Conservation (phyloP, 2,888 invertebrate species). For the Acanthoscelides obtectus region DNA sequence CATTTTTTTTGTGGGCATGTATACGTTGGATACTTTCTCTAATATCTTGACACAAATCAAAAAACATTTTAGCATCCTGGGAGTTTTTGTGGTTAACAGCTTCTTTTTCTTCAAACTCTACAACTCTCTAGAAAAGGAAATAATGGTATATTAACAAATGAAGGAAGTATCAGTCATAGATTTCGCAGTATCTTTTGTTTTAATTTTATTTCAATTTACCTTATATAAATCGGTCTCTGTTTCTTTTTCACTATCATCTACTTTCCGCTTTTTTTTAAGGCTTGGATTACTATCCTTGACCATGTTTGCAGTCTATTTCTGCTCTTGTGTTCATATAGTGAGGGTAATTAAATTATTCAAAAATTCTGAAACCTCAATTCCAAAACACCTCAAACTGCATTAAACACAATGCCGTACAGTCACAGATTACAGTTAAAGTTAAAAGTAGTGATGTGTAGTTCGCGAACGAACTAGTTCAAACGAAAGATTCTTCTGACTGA, state of each 20-base stretch:
- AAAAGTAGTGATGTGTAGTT: no score
- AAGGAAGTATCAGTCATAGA: background rate
- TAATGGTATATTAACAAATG: background rate
- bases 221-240: conserved; percentile 56
- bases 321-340: no score
- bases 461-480: no score
- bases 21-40: conserved; percentile 66
- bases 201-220: conserved; percentile 41
- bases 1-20: conserved; percentile 19
- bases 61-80: conserved; percentile 63
- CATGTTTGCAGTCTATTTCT: conserved; percentile 33
- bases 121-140: conserved; percentile 54
- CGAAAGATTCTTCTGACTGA: no score
- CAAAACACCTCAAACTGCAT: no score
- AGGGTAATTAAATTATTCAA: no score
- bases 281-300: conserved; percentile 49
- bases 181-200: background rate
- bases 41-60: conserved; percentile 66
- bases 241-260: conserved; percentile 47
- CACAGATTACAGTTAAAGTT: no score
- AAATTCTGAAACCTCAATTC: no score
- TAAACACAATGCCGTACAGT: no score
- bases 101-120: conserved; percentile 71
- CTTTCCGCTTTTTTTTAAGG: conserved; percentile 56
- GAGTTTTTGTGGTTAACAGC: conserved; percentile 61